These are phyloP conservation scores for Siniperca obscura DNA, from an alignment of 2,797 vertebrate species.

Conservation along the genomic window DNA sequence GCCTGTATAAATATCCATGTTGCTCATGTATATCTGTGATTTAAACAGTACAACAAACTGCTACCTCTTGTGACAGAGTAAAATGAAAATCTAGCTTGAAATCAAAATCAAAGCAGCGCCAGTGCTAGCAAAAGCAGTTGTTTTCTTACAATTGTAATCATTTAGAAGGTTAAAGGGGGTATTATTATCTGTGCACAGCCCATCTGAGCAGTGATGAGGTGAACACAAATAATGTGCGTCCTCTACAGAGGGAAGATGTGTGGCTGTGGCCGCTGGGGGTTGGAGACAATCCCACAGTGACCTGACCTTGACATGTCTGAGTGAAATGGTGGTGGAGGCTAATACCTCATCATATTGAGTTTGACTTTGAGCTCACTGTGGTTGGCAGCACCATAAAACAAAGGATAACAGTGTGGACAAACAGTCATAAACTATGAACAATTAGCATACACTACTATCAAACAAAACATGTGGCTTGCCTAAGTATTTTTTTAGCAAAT, in stretches of 20 bases:
- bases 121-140: slow-evolving; percentile 52
- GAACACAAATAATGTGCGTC: slow-evolving; percentile 81
- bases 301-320: slow-evolving; percentile 86
- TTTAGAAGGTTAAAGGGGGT: slow-evolving; percentile 81
- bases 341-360: slow-evolving; percentile 85
- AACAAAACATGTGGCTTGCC: slow-evolving; percentile 18
- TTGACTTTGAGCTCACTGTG: slow-evolving; percentile 81
- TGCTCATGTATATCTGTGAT: background rate
- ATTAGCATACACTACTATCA: slow-evolving; percentile 59
- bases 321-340: slow-evolving; percentile 80
- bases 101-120: slow-evolving; percentile 13
- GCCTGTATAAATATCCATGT: slow-evolving; percentile 14
- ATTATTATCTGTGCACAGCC: slow-evolving; percentile 77
- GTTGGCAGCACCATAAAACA: slow-evolving; percentile 81
- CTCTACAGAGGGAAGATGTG: slow-evolving; percentile 73
- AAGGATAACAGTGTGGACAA: slow-evolving; percentile 82
- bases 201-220: slow-evolving; percentile 83
- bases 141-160: slow-evolving; percentile 77
- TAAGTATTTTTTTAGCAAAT: slow-evolving; percentile 6
- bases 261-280: slow-evolving; percentile 65
- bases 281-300: slow-evolving; percentile 78
- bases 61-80: background rate
- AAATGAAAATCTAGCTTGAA: slow-evolving; percentile 43
- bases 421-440: slow-evolving; percentile 76
- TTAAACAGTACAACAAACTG: slow-evolving; percentile 23